These are phyloP conservation scores for Metalampra italica DNA, from an alignment of 2,888 invertebrate species.

Conservation along the genomic window DNA sequence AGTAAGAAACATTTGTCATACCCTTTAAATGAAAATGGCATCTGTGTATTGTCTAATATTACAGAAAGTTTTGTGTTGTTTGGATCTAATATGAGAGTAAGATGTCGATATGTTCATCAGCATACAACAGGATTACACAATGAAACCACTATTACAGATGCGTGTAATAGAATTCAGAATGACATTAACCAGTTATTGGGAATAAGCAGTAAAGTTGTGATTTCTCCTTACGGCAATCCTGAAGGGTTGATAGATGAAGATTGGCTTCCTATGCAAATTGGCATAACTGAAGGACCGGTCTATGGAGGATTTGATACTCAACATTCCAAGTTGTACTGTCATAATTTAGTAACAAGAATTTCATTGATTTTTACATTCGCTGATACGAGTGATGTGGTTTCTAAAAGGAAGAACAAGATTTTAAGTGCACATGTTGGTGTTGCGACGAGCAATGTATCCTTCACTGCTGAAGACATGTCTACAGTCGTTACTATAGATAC, in stretches of 20 bases:
- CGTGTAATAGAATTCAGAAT: conserved; percentile 48
- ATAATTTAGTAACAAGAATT: conserved; percentile 48
- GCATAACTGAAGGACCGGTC: conserved; percentile 22
- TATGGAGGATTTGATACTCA: conserved; percentile 41
- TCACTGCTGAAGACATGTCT: conserved; percentile 41
- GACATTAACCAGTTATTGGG: conserved; percentile 34
- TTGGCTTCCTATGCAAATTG: conserved; percentile 41
- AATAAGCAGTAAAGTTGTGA: conserved; percentile 27
- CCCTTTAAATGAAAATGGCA: conserved; percentile 58
- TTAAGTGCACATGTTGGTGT: conserved; percentile 33
- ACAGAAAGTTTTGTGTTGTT: conserved; percentile 59
- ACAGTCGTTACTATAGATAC: conserved; percentile 51
- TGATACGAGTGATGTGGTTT: conserved; percentile 28
- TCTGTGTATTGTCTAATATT: conserved; percentile 53
- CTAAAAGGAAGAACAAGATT: conserved; percentile 41
- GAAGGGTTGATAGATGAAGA: conserved; percentile 36
- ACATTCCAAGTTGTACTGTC: conserved; percentile 43
- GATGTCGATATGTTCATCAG: conserved; percentile 50
- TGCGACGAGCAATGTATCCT: conserved; percentile 37
- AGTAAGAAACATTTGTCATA: conserved; percentile 28
- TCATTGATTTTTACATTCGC: conserved; percentile 45
- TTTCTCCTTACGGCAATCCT: conserved; percentile 62
- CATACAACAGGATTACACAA: conserved; percentile 21
- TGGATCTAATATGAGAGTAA: conserved; percentile 64
- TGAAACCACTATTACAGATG: conserved; percentile 21